phyloP scores from a whole-genome alignment of 2,888 invertebrate genomes.

The Lacanobia oleracea region DNA sequence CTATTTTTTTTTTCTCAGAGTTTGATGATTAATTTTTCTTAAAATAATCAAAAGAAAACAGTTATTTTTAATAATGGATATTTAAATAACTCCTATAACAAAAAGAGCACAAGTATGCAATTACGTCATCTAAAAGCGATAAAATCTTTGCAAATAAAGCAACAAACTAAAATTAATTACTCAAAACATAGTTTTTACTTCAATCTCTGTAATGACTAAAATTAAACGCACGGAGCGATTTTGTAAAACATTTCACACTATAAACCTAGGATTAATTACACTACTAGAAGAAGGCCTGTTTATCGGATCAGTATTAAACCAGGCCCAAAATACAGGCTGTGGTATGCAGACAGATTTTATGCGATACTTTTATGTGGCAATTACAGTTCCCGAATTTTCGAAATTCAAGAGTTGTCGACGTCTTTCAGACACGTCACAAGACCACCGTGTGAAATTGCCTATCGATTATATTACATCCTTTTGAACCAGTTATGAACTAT shows the following conservation, averaged over 20 bases:
- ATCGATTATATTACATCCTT: not conserved
- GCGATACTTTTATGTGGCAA: not conserved
- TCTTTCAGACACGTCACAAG: not conserved
- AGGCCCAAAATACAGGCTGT: conserved; percentile 1
- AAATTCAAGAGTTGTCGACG: not conserved
- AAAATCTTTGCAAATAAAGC: conserved; percentile 51
- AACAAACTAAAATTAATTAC: conserved; percentile 54
- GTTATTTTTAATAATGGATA: conserved; percentile 5
- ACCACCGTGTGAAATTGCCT: not conserved
- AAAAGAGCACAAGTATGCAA: conserved; percentile 3
- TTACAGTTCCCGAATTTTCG: not conserved
- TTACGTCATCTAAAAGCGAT: conserved; percentile 22
- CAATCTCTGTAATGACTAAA: conserved; percentile 23
- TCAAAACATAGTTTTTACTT: conserved; percentile 48
- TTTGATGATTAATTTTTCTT: not conserved
- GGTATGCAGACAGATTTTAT: conserved; percentile 2
- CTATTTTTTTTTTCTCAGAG: too few species aligned
- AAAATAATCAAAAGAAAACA: not conserved
- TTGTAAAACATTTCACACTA: not conserved
- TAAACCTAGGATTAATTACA: conserved; percentile 19
- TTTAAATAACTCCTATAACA: not conserved
- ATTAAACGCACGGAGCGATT: conserved; percentile 20
- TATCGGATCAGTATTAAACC: not conserved
- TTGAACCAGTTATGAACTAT: not conserved
- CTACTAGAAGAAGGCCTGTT: not conserved